Base-by-base conservation (phyloP, 2,113 vertebrate species). In the Kryptolebias marmoratus region DNA sequence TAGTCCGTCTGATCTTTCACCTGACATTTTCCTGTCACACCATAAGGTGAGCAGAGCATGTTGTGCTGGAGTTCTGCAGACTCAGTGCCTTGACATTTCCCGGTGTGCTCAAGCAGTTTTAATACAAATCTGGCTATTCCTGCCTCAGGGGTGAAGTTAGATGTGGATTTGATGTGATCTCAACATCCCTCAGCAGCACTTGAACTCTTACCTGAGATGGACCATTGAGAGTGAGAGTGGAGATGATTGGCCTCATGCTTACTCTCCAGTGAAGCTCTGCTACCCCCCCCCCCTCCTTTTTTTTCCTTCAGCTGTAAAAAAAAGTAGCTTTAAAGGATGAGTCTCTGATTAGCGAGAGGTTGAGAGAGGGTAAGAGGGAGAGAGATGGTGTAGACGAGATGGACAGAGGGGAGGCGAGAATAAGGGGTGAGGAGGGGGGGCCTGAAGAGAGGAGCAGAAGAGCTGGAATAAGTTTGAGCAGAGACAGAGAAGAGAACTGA, bases 201-300 rank as follows among this genome's bases (percentile, higher is more conserved):
- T 87, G 77, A 87, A 79, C 67, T 76, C 70, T 75, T 81, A 86
- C 86, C 79, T 86, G 61, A 75, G 80, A 72, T 56, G 64, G 77
- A 86, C 77, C 55, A 50, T 63, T 1, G 42, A 78, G 58, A 49
- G 52, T 39, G 53, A 64, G 10, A 56, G 6, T 36, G 53, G 60
- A 70, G 53, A 70, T 44, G 22, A 71, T 60, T 77, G 68, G 75
- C 68, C 50, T 65, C 18, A 10, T 18, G 32, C 27, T 70, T 55
- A 7, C 55, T 59, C 55, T 39, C 27, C 53, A 50, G 12, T 58
- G 66, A 58, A 32, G 31, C 11, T 69, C 12, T 50, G 60, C 56
- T 11, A n/a, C 18, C 22, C 8, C 22, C 13, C 14, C 2, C 28
- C 22, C 4, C 22, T 32, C 22, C 36, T 22, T 1, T 9, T 11